A percentile compares a stretch with the other conserved stretches of the same genome.
phyloP scores from a whole-genome alignment of 2,888 invertebrate species.

The Neoitamus cyanurus region DNA sequence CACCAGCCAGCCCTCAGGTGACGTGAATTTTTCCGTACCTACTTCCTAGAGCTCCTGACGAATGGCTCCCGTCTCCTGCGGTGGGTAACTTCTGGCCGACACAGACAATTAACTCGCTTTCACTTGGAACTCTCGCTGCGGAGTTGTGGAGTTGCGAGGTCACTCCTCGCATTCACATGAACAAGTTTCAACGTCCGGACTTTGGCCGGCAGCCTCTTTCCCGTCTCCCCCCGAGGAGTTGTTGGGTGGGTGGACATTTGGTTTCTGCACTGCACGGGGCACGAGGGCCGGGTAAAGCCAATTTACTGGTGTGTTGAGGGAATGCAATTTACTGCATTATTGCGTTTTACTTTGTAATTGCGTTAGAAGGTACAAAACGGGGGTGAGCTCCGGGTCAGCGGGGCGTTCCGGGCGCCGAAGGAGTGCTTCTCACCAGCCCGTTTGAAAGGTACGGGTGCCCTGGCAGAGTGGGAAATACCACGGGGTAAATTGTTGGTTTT shows the following conservation, averaged over 20 bases:
- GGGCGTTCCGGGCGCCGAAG: not conserved
- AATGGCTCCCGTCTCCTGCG: not conserved
- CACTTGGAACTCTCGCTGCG: not conserved
- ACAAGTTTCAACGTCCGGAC: not conserved
- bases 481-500: slow-evolving; percentile 25
- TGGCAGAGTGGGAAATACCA: not conserved
- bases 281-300: not conserved
- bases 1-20: not conserved
- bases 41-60: not conserved
- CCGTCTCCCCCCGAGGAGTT: not conserved
- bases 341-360: slow-evolving; percentile 41
- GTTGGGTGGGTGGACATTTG: not conserved
- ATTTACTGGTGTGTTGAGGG: slow-evolving; percentile 39
- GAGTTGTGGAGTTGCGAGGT: slow-evolving; percentile 11
- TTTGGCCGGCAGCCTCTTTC: not conserved
- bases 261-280: not conserved
- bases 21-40: slow-evolving; percentile 24
- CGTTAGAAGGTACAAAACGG: slow-evolving; percentile 16
- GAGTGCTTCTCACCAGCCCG: not conserved
- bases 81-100: not conserved
- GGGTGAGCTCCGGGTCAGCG: not conserved
- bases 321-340: slow-evolving; percentile 42
- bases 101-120: slow-evolving; percentile 34
- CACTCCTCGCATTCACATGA: slow-evolving; percentile 12
- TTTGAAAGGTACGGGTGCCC: not conserved